These are phyloP conservation scores for Geococcyx californianus DNA, from an alignment of 2,113 vertebrate genomes.

Conservation along the genomic window DNA sequence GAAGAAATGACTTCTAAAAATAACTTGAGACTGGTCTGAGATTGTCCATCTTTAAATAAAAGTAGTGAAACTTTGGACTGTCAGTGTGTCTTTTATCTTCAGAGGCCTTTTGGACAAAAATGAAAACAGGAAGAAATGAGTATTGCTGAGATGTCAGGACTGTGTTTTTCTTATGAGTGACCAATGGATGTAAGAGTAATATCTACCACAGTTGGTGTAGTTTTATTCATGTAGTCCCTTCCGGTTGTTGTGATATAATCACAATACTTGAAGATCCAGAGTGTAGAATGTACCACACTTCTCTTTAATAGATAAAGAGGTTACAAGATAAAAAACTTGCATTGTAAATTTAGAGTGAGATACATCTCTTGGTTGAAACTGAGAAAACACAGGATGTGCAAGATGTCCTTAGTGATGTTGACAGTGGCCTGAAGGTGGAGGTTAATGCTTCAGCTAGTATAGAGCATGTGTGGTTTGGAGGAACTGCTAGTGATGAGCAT, in stretches of 20 bases:
- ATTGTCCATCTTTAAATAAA: neutral
- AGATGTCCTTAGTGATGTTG: neutral
- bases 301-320: neutral
- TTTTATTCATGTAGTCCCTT: neutral
- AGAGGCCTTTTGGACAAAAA: neutral
- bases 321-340: neutral
- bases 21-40: neutral
- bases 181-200: neutral
- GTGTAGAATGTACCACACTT: rapidly evolving
- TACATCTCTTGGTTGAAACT: neutral
- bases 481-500: neutral
- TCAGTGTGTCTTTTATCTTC: neutral
- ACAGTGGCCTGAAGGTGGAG: neutral
- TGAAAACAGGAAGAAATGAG: neutral
- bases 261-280: neutral
- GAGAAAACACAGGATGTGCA: neutral
- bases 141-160: neutral
- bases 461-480: neutral
- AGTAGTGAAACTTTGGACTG: neutral
- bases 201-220: neutral
- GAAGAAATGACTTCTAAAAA: neutral
- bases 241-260: neutral
- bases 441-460: neutral
- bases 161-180: neutral
- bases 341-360: neutral